These are phyloP conservation scores for Ptiloglossa arizonensis DNA, from an alignment of 1,140 invertebrate species.

Conservation along the genomic window DNA sequence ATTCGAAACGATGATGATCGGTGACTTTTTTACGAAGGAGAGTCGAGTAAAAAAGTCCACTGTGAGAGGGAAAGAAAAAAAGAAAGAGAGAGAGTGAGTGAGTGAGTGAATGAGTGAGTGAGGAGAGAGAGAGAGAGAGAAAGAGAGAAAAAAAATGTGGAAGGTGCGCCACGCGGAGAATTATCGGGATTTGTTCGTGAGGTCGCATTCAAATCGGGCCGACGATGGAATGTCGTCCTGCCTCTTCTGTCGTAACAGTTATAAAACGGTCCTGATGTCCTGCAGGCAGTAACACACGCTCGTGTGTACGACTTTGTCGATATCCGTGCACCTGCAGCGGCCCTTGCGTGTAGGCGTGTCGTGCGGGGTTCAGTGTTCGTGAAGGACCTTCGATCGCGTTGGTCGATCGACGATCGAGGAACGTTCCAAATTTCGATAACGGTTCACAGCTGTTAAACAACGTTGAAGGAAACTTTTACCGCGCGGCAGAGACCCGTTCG, in stretches of 20 bases:
- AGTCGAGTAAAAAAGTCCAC: too few relatives aligned
- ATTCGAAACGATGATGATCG: background rate
- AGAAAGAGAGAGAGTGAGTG: background rate
- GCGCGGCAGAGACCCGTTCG: background rate
- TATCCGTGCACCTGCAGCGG: constrained; percentile 47
- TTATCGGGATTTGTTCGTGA: constrained; percentile 49
- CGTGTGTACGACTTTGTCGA: constrained; percentile 13
- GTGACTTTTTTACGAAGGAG: background rate
- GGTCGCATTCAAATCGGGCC: constrained; percentile 70
- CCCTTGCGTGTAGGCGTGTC: constrained; percentile 10
- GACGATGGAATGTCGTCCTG: constrained; percentile 74
- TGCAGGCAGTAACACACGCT: constrained; percentile 60
- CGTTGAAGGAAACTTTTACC: background rate
- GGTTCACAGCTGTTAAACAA: background rate
- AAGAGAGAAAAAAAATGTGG: constrained; percentile 37
- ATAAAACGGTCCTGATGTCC: constrained; percentile 74
- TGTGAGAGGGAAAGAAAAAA: background rate
- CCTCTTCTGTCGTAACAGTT: constrained; percentile 76
- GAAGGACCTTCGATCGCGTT: background rate
- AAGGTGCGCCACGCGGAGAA: constrained; percentile 37
- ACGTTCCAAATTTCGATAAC: background rate
- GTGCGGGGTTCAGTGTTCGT: constrained; percentile 8
- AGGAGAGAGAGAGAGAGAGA: constrained; percentile 8
- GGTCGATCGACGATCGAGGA: background rate
- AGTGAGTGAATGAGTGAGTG: constrained; percentile 4